These are phyloP conservation scores for Metellina segmentata DNA, from an alignment of 2,888 invertebrate genomes.

Conservation along the genomic window DNA sequence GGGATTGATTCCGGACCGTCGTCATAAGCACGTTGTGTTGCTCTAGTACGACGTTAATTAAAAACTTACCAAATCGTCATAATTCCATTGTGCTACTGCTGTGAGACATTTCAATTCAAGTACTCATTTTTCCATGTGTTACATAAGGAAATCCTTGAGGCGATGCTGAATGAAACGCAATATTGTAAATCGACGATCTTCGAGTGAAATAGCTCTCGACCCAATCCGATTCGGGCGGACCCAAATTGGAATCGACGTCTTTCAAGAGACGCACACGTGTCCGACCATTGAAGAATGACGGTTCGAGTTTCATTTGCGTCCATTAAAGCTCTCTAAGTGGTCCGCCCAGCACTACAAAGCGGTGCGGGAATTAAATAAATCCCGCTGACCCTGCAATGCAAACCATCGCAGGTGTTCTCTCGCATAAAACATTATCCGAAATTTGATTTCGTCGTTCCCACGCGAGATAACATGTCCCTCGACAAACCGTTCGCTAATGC, in stretches of 20 bases:
- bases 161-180: no score
- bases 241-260: no score
- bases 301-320: neutral
- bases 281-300: neutral
- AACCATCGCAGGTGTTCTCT: conserved; percentile 65
- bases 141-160: no score
- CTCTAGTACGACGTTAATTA: no score
- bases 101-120: no score
- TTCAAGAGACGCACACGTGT: no score
- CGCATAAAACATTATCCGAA: conserved; percentile 48
- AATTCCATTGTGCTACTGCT: no score
- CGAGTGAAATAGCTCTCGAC: neutral
- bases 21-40: no score
- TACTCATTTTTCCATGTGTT: no score
- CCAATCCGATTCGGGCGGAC: no score
- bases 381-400: neutral
- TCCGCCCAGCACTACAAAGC: neutral
- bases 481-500: conserved; percentile 65
- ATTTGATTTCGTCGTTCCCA: conserved; percentile 71
- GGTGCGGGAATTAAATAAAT: conserved; percentile 25
- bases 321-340: neutral
- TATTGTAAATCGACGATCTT: neutral
- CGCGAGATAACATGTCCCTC: conserved; percentile 43
- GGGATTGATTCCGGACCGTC: no score
- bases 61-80: no score